Conservation (phyloP, 2,797 vertebrate genomes). For the Okamejei kenojei region DNA sequence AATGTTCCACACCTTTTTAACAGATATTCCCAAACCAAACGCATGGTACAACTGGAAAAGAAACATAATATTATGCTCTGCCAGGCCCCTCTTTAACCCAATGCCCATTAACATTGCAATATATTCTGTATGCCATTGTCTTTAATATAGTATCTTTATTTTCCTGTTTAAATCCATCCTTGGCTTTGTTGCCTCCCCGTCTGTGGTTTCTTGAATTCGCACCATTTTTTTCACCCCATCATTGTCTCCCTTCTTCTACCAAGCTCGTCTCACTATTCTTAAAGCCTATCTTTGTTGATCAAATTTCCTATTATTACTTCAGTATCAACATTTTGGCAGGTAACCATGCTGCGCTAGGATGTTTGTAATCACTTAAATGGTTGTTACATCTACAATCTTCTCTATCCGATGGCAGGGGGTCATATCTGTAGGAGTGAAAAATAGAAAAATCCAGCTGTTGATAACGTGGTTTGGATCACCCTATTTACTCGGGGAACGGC, state of each 20-base stretch:
- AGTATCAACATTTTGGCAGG: neutral
- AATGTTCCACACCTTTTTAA: slow-evolving; percentile 59
- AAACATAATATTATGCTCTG: neutral
- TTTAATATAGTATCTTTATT: neutral
- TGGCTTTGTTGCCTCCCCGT: neutral
- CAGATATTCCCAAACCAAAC: slow-evolving; percentile 58
- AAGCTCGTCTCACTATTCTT: too few species aligned
- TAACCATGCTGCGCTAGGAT: too few species aligned
- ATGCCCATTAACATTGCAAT: neutral
- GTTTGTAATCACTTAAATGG: too few species aligned
- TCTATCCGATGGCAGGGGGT: neutral
- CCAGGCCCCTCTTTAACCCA: neutral
- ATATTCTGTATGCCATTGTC: neutral
- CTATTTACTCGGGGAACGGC: neutral
- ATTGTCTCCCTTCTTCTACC: too few species aligned
- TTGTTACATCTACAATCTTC: neutral
- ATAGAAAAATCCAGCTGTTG: neutral
- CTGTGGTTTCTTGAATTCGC: too few species aligned
- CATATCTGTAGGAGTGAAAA: neutral
- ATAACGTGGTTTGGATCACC: neutral
- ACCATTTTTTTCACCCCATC: too few species aligned
- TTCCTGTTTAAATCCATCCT: neutral
- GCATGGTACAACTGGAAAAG: slow-evolving; percentile 54
- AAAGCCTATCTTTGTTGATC: neutral
- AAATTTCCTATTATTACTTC: neutral